Conservation (phyloP, 2,888 invertebrate genomes). For the Athetis lepigone region DNA sequence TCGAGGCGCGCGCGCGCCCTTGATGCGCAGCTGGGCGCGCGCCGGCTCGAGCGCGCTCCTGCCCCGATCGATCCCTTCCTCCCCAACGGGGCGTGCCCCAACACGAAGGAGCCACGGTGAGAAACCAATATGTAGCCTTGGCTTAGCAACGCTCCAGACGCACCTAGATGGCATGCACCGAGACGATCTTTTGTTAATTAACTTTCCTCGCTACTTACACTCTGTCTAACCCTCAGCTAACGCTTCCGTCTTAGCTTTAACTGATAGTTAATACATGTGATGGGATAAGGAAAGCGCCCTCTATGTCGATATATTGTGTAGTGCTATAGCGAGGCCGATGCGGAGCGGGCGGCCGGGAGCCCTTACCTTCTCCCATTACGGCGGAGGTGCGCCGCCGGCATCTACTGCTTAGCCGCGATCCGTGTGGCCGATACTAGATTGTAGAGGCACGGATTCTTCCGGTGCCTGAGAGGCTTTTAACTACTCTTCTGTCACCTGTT, state of each 20-base stretch:
- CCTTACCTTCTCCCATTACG: constrained; percentile 91
- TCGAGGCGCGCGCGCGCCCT: constrained; percentile 74
- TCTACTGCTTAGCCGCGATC: constrained; percentile 86
- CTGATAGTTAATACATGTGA: constrained; percentile 88
- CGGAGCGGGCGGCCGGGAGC: constrained; percentile 90
- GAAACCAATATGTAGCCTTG: constrained; percentile 88
- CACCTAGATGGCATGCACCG: constrained; percentile 86
- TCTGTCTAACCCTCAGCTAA: constrained; percentile 84
- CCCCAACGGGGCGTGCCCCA: constrained; percentile 82
- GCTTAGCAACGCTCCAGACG: constrained; percentile 88
- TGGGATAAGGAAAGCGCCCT: constrained; percentile 95
- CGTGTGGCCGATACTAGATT: constrained; percentile 82
- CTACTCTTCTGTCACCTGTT: constrained; percentile 86
- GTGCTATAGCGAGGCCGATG: constrained; percentile 83
- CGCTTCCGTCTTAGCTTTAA: constrained; percentile 87
- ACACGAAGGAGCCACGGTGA: constrained; percentile 88
- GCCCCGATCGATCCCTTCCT: constrained; percentile 76
- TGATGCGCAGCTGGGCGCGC: constrained; percentile 70
- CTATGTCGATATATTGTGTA: constrained; percentile 83
- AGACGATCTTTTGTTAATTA: constrained; percentile 79
- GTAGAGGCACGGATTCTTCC: constrained; percentile 81
- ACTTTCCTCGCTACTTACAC: constrained; percentile 86
- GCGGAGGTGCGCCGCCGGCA: constrained; percentile 90
- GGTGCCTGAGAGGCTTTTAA: constrained; percentile 86
- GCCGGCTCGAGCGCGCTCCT: constrained; percentile 78